Evolutionary conservation across 1,140 invertebrate genomes (phyloP), one percentile per base, ranked within the genome.

Genomic region (Ooceraea biroi): DNA sequence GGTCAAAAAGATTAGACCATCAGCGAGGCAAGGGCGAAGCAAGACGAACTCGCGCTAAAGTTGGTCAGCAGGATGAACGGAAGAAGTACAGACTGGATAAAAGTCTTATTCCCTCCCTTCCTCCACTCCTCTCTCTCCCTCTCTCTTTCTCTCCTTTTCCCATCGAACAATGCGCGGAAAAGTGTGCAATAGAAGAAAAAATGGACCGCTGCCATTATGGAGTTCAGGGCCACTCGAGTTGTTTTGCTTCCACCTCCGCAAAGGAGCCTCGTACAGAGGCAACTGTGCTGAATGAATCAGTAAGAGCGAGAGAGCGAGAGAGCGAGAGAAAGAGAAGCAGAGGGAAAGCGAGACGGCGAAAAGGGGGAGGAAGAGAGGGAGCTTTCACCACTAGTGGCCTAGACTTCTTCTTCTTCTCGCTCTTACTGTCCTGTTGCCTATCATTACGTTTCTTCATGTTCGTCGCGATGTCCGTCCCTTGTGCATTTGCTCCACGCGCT

Each of bases 151-250:
- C 63, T 69, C 66, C 19, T 25, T 41, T 27, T 44, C 60, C 36
- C 50, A 48, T 78, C 83, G 87, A 91, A 91, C 88, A 89, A 90
- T 90, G 86, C 88, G 88, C 88, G 85, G 85, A 87, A 85, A 89
- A 89, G 87, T 88, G 87, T 86, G 69, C 88, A 87, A 89, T 89
- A 88, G 87, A 60, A 86, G 76, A 84, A 89, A 89, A 89, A 89
- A 89, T 89, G 88, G 88, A 89, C 88, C 82, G 88, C 87, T 88
- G 88, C 88, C 87, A 89, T 89, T 89, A 89, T 89, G 88, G 88
- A 89, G 88, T 89, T 89, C 88, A 89, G 88, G 88, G 88, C 84
- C 88, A 89, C 87, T 89, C 88, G 88, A 89, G 88, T 89, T 89
- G 88, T 89, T 89, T 89, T 89, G 88, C 88, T 89, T 89, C 84